Conservation (phyloP, 2,797 vertebrate species). For the Ctenochaetus hawaiiensis region DNA sequence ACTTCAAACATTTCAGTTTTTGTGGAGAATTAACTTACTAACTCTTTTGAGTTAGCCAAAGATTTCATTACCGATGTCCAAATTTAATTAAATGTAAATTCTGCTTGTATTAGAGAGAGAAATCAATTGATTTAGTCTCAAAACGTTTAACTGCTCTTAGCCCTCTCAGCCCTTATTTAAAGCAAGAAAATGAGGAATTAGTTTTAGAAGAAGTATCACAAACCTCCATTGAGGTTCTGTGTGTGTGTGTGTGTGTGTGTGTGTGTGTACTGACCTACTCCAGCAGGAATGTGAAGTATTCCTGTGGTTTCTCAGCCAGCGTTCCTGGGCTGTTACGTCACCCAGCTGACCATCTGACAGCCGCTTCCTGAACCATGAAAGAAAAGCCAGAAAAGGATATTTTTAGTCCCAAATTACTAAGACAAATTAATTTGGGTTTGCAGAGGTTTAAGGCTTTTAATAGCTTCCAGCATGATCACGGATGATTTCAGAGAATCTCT, state of each 20-base stretch:
- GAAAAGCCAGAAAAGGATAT: conserved; percentile 66
- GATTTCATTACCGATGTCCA: not conserved
- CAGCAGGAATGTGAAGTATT: conserved; percentile 70
- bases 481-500: not conserved
- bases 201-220: conserved; percentile 2
- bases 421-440: conserved; percentile 38
- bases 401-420: conserved; percentile 65
- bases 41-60: not conserved
- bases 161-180: conserved; percentile 1
- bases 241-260: not conserved
- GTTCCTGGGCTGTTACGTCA: conserved; percentile 57
- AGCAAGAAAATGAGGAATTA: conserved; percentile 4
- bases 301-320: conserved; percentile 36
- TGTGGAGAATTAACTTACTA: too few species aligned
- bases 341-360: conserved; percentile 47
- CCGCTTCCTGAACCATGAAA: conserved; percentile 54
- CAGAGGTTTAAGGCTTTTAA: conserved; percentile 44
- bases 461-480: conserved; percentile 12
- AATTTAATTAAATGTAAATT: not conserved
- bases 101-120: not conserved
- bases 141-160: not conserved
- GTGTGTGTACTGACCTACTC: conserved; percentile 50
- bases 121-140: not conserved
- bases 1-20: too few species aligned
- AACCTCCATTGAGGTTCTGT: not conserved